Conservation (phyloP, 2,888 invertebrate species). For the Cynaeus angustus region DNA sequence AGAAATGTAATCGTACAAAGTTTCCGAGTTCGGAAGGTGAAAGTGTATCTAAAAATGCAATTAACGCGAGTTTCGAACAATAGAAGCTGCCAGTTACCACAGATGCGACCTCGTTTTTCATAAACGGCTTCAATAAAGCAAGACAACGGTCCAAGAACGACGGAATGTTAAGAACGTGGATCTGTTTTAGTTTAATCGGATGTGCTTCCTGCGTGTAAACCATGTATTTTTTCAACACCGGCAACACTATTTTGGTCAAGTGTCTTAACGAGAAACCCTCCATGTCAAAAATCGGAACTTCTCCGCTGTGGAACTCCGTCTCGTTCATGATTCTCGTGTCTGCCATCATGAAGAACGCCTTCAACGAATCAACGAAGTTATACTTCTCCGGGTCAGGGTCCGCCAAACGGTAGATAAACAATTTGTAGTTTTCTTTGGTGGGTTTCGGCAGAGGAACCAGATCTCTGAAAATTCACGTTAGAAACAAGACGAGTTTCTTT, state of each 20-base stretch:
- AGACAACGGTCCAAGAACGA: conserved; percentile 79
- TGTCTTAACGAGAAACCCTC: conserved; percentile 78
- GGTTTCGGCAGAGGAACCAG: conserved; percentile 80
- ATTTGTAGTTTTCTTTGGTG: conserved; percentile 79
- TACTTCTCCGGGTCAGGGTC: conserved; percentile 79
- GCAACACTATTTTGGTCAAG: conserved; percentile 77
- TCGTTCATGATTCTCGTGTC: conserved; percentile 78
- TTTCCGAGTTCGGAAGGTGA: conserved; percentile 79
- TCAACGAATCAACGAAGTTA: conserved; percentile 79
- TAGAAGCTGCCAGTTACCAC: conserved; percentile 73
- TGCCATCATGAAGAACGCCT: conserved; percentile 83
- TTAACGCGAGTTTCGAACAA: conserved; percentile 18
- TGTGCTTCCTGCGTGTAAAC: conserved; percentile 83
- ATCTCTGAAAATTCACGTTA: conserved; percentile 73
- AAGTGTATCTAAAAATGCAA: conserved; percentile 76
- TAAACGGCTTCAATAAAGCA: conserved; percentile 78
- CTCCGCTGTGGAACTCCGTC: conserved; percentile 77
- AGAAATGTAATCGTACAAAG: conserved; percentile 78
- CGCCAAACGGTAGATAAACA: conserved; percentile 79
- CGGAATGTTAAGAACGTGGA: conserved; percentile 80
- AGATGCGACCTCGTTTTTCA: conserved; percentile 79
- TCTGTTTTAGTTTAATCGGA: conserved; percentile 78
- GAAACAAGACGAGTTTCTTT: conserved; percentile 9
- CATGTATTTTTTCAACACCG: conserved; percentile 81
- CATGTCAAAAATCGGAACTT: conserved; percentile 83